Evolutionary conservation across 2,113 vertebrate genomes (phyloP).

Genomic region (Pelmatolapia mariae): DNA sequence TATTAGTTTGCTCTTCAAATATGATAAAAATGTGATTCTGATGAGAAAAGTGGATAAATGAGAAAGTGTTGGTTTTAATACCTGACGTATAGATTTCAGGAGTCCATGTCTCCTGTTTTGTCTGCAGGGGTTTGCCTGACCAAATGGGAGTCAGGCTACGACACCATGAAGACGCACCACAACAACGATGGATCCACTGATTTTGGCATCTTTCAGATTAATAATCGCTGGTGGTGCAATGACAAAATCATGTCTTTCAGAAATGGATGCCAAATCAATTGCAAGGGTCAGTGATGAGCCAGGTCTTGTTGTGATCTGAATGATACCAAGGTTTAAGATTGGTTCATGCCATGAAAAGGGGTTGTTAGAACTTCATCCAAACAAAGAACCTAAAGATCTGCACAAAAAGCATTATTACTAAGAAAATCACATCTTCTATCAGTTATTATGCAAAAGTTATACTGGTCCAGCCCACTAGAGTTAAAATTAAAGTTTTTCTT

Average conservation of each 20-base stretch:
- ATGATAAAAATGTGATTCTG: not conserved
- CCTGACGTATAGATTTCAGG: not conserved
- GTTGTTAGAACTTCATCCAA: not conserved
- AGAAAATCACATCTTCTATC: not conserved
- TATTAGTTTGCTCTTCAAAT: not conserved
- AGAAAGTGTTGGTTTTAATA: not conserved
- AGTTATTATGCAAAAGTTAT: not conserved
- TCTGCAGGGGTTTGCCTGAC: not conserved
- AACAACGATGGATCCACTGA: not conserved
- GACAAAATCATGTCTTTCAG: accelerated
- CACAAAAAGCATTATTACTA: not conserved
- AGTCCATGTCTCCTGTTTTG: not conserved
- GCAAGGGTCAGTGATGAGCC: constrained; percentile 16
- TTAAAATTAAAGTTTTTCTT: not conserved
- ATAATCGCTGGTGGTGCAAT: constrained; percentile 39
- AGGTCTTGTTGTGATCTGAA: not conserved
- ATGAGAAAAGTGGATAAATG: not conserved
- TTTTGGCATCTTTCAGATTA: constrained; percentile 59
- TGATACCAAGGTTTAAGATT: not conserved
- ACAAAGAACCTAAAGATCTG: not conserved
- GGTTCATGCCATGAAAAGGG: not conserved
- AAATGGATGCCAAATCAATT: constrained; percentile 9
- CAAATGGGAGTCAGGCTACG: not conserved
- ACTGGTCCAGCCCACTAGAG: not conserved
- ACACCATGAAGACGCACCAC: not conserved